phyloP scores from a whole-genome alignment of 2,888 invertebrate genomes.

The Torymus aiolomorphi region DNA sequence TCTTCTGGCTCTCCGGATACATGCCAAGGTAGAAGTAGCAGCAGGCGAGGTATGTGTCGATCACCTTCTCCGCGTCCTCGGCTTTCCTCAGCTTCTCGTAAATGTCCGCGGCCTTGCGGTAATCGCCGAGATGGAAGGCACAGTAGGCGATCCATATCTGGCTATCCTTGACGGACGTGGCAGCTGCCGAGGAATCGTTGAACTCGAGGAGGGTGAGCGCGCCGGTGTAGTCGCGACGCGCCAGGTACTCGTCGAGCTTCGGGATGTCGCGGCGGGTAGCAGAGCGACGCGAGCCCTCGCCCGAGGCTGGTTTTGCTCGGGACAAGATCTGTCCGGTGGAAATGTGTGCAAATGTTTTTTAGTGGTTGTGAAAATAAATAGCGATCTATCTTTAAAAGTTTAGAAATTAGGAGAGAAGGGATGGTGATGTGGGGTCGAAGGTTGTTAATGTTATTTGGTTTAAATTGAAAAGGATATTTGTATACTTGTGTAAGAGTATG shows the following conservation, averaged over 20 bases:
- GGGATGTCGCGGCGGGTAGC: slow-evolving; percentile 79
- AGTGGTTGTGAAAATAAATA: too few relatives aligned
- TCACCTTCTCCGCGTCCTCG: slow-evolving; percentile 67
- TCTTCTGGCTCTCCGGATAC: slow-evolving; percentile 84
- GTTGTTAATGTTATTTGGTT: too few relatives aligned
- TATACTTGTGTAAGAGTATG: too few relatives aligned
- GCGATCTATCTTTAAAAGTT: too few relatives aligned
- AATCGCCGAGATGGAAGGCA: slow-evolving; percentile 96
- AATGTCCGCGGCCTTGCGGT: slow-evolving; percentile 80
- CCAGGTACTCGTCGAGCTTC: slow-evolving; percentile 92
- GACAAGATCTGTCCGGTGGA: slow-evolving; percentile 83
- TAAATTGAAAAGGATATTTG: too few relatives aligned
- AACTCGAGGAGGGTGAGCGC: slow-evolving; percentile 95
- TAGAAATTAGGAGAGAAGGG: not conserved
- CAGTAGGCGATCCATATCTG: slow-evolving; percentile 96
- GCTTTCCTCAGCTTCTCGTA: slow-evolving; percentile 79
- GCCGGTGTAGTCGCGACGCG: slow-evolving; percentile 94
- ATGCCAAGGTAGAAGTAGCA: slow-evolving; percentile 96
- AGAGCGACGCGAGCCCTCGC: slow-evolving; percentile 73
- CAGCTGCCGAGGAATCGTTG: slow-evolving; percentile 68
- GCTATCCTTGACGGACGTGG: slow-evolving; percentile 67
- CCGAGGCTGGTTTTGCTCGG: slow-evolving; percentile 86
- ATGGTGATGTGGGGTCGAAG: too few relatives aligned
- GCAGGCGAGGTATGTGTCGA: slow-evolving; percentile 79
- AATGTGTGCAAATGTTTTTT: not conserved